These are phyloP conservation scores for Heterodera carotae DNA, from an alignment of 1,140 invertebrate genomes.

Conservation along the genomic window DNA sequence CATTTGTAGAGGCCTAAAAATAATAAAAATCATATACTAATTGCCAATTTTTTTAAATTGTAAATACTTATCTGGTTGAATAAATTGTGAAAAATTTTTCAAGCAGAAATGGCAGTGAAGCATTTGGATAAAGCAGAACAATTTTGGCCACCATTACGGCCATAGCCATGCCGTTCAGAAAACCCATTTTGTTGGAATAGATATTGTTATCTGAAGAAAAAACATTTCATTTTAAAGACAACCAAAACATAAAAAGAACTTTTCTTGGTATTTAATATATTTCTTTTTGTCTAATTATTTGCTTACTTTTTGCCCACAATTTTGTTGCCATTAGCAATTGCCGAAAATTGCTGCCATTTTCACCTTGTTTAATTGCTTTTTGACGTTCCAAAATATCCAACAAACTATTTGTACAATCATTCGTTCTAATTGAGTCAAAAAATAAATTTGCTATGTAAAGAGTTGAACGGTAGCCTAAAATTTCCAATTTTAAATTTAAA, in stretches of 20 bases:
- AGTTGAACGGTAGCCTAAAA: background rate
- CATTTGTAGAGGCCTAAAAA: background rate
- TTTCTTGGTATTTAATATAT: background rate
- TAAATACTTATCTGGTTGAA: background rate
- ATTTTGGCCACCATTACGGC: slow-evolving; percentile 25
- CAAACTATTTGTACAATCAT: background rate
- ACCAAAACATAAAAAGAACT: background rate
- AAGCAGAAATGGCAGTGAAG: background rate
- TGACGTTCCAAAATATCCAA: background rate
- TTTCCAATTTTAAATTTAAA: background rate
- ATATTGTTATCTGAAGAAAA: slow-evolving; percentile 3
- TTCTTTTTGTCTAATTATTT: background rate
- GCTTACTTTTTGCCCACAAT: slow-evolving; percentile 24
- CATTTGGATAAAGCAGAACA: background rate
- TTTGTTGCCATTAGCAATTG: background rate
- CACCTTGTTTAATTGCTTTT: background rate
- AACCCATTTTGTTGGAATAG: slow-evolving; percentile 20
- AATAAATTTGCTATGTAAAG: background rate
- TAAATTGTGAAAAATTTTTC: slow-evolving; percentile 22
- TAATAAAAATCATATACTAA: background rate
- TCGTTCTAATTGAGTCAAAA: background rate
- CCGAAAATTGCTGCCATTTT: background rate
- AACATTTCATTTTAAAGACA: background rate
- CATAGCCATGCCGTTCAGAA: slow-evolving; percentile 1
- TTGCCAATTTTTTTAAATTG: no score